Percentiles rank a stretch among this genome's conserved stretches.
phyloP scores from a whole-genome alignment of 2,797 vertebrate species.

The Sebastes minor region DNA sequence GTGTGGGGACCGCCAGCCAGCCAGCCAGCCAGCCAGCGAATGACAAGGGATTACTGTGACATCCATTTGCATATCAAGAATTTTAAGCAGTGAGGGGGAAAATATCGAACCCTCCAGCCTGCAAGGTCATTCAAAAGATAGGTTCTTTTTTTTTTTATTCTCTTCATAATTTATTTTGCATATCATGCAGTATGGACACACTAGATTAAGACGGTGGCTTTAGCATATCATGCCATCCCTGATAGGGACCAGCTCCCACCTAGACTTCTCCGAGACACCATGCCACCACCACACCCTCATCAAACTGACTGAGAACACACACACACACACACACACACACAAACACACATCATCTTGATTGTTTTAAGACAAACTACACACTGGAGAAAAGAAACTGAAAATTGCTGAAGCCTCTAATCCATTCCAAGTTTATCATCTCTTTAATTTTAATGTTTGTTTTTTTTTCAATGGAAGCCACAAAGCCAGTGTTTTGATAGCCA shows the following conservation, averaged over 20 bases:
- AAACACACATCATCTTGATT: slow-evolving; percentile 4
- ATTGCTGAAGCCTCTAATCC: slow-evolving; percentile 59
- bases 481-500: slow-evolving; percentile 27
- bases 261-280: slow-evolving; percentile 59
- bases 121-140: slow-evolving; percentile 89
- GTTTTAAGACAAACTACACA: slow-evolving; percentile 31
- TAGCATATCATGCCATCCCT: slow-evolving; percentile 78
- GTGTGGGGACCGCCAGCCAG: slow-evolving; percentile 10
- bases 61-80: slow-evolving; percentile 84
- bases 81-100: slow-evolving; percentile 82
- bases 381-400: slow-evolving; percentile 28
- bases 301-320: slow-evolving; percentile 27
- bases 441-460: slow-evolving; percentile 48
- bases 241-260: slow-evolving; percentile 75
- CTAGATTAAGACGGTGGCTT: slow-evolving; percentile 82
- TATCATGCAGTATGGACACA: slow-evolving; percentile 80
- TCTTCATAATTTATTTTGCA: slow-evolving; percentile 84
- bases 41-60: slow-evolving; percentile 82
- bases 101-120: slow-evolving; percentile 84
- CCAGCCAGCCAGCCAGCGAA: slow-evolving; percentile 40
- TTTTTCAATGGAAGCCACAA: slow-evolving; percentile 43
- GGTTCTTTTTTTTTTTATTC: slow-evolving; percentile 54
- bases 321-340: slow-evolving; percentile 9
- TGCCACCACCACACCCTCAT: slow-evolving; percentile 53
- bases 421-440: slow-evolving; percentile 56